Conservation (phyloP, 30 jellyfish, hydroid and myxozoan genomes). For the Sanderia malayensis region DNA sequence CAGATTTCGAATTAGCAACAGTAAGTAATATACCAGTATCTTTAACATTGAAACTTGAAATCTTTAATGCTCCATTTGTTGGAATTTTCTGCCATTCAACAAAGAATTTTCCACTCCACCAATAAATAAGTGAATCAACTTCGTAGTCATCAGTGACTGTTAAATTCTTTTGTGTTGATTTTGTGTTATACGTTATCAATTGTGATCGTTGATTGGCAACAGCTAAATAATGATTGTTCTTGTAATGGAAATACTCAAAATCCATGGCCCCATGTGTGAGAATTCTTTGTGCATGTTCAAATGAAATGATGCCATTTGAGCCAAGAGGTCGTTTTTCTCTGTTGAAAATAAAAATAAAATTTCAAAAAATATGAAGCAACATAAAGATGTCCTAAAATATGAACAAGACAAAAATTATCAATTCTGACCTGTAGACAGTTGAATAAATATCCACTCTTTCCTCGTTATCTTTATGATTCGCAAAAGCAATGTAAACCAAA, state of each 20-base stretch:
- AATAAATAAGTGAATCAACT: constrained; percentile 76
- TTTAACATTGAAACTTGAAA: constrained; percentile 53
- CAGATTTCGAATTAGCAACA: constrained; percentile 80
- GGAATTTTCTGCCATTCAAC: constrained; percentile 96
- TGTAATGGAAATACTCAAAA: constrained; percentile 63
- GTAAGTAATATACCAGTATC: constrained; percentile 61
- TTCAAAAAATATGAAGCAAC: too few species aligned
- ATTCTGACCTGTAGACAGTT: constrained; percentile 72
- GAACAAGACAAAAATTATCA: too few species aligned
- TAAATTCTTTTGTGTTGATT: neutral
- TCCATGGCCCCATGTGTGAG: constrained; percentile 92
- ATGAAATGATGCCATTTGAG: constrained; percentile 23
- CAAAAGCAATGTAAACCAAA: constrained; percentile 61
- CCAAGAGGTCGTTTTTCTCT: constrained; percentile 8
- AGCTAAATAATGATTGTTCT: constrained; percentile 72
- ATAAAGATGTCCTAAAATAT: too few species aligned
- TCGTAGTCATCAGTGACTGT: constrained; percentile 52
- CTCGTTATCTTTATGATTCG: constrained; percentile 55
- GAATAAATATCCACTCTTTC: constrained; percentile 78
- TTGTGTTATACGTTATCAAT: constrained; percentile 32
- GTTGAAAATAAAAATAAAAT: too few species aligned
- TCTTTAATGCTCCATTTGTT: constrained; percentile 75
- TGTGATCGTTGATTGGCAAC: constrained; percentile 81
- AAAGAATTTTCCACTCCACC: constrained; percentile 96
- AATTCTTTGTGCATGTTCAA: constrained; percentile 60